A percentile compares a stretch with the other conserved stretches of the same genome.
Conservation (phyloP, 53 echinoderm and acorn worm genomes). For the Arbacia lixula region DNA sequence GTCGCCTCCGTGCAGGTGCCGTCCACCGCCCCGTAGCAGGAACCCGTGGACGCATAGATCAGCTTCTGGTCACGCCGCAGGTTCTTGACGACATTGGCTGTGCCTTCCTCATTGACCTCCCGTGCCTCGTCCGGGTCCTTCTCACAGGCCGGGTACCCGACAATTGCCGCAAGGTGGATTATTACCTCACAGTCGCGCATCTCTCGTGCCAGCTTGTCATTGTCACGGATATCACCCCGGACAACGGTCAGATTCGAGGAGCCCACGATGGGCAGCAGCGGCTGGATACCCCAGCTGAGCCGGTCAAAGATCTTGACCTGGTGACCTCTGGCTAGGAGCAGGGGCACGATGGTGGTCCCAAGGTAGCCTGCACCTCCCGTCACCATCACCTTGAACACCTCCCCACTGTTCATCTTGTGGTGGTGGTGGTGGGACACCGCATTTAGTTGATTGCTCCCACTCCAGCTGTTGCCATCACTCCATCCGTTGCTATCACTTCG, state of each 20-base stretch:
- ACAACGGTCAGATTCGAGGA: slow-evolving; percentile 67
- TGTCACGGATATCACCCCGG: slow-evolving; percentile 68
- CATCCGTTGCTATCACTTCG: no score
- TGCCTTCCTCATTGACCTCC: slow-evolving; percentile 75
- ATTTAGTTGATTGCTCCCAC: no score
- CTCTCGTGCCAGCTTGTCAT: slow-evolving; percentile 44
- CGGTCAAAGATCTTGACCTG: slow-evolving; percentile 74
- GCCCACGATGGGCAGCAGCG: slow-evolving; percentile 60
- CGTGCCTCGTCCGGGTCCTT: slow-evolving; percentile 74
- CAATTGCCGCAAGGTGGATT: slow-evolving; percentile 87
- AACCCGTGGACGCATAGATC: slow-evolving; percentile 83
- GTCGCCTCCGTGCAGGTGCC: slow-evolving; percentile 83
- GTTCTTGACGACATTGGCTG: slow-evolving; percentile 65
- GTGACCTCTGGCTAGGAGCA: slow-evolving; percentile 70
- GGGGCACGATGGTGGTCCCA: slow-evolving; percentile 76
- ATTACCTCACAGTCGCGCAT: slow-evolving; percentile 72
- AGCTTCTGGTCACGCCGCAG: slow-evolving; percentile 63
- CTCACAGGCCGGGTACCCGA: slow-evolving; percentile 87
- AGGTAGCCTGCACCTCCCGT: slow-evolving; percentile 89
- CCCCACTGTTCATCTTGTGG: no score
- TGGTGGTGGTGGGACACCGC: no score
- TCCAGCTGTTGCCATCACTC: no score
- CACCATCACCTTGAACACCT: slow-evolving; percentile 58
- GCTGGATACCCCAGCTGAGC: slow-evolving; percentile 74
- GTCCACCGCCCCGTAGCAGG: slow-evolving; percentile 82